Evolutionary conservation across 2,888 invertebrate species (phyloP).

Genomic region (Gibbula magus): DNA sequence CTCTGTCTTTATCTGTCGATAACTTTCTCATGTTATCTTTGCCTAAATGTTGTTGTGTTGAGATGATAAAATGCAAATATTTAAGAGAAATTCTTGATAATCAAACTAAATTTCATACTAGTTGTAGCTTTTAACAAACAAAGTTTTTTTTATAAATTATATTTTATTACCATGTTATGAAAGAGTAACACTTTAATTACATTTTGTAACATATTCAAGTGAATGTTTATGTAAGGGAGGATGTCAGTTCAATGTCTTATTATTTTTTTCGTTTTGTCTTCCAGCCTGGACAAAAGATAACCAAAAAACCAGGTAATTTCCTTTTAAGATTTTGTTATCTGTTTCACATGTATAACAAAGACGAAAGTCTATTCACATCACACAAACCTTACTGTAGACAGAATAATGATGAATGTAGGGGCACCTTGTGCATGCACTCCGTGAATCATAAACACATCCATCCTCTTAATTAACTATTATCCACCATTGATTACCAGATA

Average conservation of each 20-base stretch:
- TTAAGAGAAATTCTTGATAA: not conserved
- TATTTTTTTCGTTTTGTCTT: not conserved
- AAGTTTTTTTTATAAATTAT: not conserved
- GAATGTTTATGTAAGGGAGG: not conserved
- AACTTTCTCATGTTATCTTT: no score
- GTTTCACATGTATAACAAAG: no score
- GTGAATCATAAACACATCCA: no score
- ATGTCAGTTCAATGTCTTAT: not conserved
- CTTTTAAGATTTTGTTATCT: no score
- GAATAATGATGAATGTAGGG: no score
- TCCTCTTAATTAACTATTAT: no score
- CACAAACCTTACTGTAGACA: no score
- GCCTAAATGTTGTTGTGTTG: no score
- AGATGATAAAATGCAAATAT: not conserved
- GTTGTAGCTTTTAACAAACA: not conserved
- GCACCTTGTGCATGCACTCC: no score
- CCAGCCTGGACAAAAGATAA: conserved; percentile 52
- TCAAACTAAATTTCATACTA: not conserved
- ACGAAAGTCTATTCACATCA: no score
- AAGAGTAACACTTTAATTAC: not conserved
- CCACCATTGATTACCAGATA: no score
- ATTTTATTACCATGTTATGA: not conserved
- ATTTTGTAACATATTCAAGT: not conserved
- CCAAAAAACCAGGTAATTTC: conserved; percentile 61
- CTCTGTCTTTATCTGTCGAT: no score